Evolutionary conservation across 2,888 invertebrate species (phyloP), one percentile per base, ranked within the genome.

Genomic region (Zelleria hepariella): DNA sequence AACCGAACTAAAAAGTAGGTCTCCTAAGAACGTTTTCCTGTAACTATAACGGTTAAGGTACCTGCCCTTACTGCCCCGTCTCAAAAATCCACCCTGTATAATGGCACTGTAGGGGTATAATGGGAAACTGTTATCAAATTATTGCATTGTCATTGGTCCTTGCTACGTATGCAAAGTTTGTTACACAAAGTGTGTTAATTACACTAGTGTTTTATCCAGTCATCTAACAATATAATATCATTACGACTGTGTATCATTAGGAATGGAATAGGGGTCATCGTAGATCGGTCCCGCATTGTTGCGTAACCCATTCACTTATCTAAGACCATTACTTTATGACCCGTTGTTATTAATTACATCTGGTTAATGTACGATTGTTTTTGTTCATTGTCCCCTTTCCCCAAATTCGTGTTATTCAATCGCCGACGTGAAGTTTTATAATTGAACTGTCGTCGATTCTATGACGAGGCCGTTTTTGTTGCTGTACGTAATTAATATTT

Each of bases 261-360:
- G 32, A 42, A 15, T 42, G 15, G 32, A 51, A 51, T 51, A 51
- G 23, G 23, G 23, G 51, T 23, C 51, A 21, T 25, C 15, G n/a
- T 25, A n/a, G 23, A 58, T 47, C 10, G 60, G 10, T 60, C 66
- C 68, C 63, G 68, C 70, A 71, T 74, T 74, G 73, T 82, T 80
- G 70, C 80, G 71, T 79, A 75, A 82, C 65, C 70, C 76, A 75
- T 77, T 79, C 78, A 76, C 70, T 71, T 63, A 66, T 58, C 60
- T 57, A 23, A 21, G 21, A n/a, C 55, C 27, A 60, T 58, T 60
- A 58, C 58, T 60, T 60, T 58, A 55, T 48, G 23, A 49, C 15
- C 23, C 15, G 26, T 56, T 48, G 27, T 27, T 61, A 54, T 59
- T 58, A 57, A 61, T 59, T 57, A 59, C 47, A 61, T 59, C 59